These are phyloP conservation scores for Podilymbus podiceps DNA, from an alignment of 2,113 vertebrate species.

Conservation along the genomic window DNA sequence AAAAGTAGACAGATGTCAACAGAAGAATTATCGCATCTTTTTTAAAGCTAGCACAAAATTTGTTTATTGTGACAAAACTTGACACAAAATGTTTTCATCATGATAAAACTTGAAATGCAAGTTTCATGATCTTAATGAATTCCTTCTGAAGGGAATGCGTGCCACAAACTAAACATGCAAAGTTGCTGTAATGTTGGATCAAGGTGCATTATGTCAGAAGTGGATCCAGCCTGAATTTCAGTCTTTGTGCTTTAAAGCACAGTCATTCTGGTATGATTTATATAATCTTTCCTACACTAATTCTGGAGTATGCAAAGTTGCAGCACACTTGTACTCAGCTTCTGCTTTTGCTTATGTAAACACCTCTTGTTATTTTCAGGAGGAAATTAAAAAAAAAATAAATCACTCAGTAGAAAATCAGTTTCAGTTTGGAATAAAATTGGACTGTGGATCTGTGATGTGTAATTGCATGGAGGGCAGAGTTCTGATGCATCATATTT, in stretches of 20 bases:
- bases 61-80: slow-evolving; percentile 2
- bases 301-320: not conserved
- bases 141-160: not conserved
- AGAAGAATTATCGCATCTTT: not conserved
- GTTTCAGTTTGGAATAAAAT: not conserved
- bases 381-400: not conserved
- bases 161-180: not conserved
- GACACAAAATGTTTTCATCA: not conserved
- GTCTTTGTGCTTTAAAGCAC: not conserved
- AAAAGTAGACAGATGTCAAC: slow-evolving; percentile 35
- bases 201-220: not conserved
- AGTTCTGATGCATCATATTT: not conserved
- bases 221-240: not conserved
- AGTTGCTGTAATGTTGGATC: not conserved
- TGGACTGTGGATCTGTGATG: not conserved
- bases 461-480: not conserved
- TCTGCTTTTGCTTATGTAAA: not conserved
- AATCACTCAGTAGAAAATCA: not conserved
- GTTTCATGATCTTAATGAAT: slow-evolving; percentile 17
- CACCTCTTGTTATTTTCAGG: not conserved
- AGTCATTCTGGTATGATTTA: not conserved
- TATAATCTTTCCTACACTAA: not conserved
- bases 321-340: not conserved
- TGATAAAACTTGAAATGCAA: slow-evolving; percentile 28
- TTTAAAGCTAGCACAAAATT: slow-evolving; percentile 7